Percentiles rank a stretch among this genome's conserved stretches.
These are phyloP conservation scores for Sympetrum striolatum DNA, from an alignment of 2,888 invertebrate species.

Conservation along the genomic window DNA sequence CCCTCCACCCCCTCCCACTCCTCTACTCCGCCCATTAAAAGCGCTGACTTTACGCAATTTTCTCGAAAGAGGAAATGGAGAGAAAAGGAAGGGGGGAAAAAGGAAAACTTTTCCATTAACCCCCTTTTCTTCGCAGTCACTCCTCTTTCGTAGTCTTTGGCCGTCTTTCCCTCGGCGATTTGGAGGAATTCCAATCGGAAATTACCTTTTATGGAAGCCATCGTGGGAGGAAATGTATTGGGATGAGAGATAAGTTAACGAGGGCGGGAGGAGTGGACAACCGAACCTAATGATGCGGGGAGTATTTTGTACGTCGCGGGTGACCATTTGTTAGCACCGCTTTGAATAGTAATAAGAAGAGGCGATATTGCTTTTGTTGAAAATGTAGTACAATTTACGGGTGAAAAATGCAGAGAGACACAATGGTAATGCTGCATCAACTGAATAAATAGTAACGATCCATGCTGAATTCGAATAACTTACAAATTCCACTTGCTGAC, in stretches of 20 bases:
- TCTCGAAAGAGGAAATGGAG: slow-evolving; percentile 19
- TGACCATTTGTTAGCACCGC: no score
- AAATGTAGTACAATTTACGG: no score
- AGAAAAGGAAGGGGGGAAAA: neutral
- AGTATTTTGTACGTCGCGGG: neutral
- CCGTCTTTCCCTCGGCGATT: slow-evolving; percentile 33
- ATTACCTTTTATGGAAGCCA: slow-evolving; percentile 36
- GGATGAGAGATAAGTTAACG: slow-evolving; percentile 22
- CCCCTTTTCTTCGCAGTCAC: slow-evolving; percentile 22
- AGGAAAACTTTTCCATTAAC: slow-evolving; percentile 24
- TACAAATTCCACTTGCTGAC: no score
- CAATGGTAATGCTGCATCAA: no score
- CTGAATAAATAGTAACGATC: no score
- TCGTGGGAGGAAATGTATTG: neutral
- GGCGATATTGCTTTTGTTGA: no score
- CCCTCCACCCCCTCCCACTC: neutral
- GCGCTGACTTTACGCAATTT: slow-evolving; percentile 44
- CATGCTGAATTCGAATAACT: no score
- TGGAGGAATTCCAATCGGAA: slow-evolving; percentile 35
- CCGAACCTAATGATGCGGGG: neutral
- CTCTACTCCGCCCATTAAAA: slow-evolving; percentile 1
- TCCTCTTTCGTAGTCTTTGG: slow-evolving; percentile 31
- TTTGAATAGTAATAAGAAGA: no score
- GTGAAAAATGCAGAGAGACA: no score
- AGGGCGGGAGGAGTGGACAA: neutral